Evolutionary conservation across 2,888 invertebrate species (phyloP), one percentile per base, ranked within the genome.

Genomic region (Cheilosia scutellata): DNA sequence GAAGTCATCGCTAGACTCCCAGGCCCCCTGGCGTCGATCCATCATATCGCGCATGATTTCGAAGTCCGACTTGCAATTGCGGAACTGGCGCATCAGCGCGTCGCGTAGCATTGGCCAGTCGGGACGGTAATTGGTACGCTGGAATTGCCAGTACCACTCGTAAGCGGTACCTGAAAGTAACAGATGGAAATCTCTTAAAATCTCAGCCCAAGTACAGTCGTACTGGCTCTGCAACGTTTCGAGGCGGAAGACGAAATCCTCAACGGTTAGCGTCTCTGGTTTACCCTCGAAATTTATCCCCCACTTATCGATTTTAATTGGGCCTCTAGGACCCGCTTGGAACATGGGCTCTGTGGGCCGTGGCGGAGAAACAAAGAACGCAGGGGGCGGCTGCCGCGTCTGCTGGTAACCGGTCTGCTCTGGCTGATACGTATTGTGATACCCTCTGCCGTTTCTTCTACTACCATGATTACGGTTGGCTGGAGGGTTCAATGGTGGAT

Each of bases 131-230:
- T 66, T 42, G 7, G 40, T 4, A 7, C 40, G 7, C n/a, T 66
- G 40, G 11, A 29, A 66, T 13, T 66, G 66, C 66, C 66, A 66
- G 27, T 42, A 53, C 53, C 66, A 66, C 0, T 66, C 53, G 11
- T 40, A 7, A 3, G 53, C 40, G 2, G 33, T 16, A 7, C 16
- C 40, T n/a, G 65, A 37, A n/a, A 65, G 37, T 9, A 40, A 9
- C 3, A 58, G 7, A 3, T 58, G 58, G 5, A 60, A 60, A 13
- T 60, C 60, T 5, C 60, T 42, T 44, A 60, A 27, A 27, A 60
- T 60, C 13, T 60, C 60, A 37, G 65, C 9, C 65, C 65, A 65
- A 6, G 51, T 11, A 11, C 65, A 65, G 2, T 53, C n/a, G 13
- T 51, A 49, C 37, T 51, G 49, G 13, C 2, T 0, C n/a, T 63